Conservation (phyloP, 2,797 vertebrate genomes). For the Labeo calbasu region DNA sequence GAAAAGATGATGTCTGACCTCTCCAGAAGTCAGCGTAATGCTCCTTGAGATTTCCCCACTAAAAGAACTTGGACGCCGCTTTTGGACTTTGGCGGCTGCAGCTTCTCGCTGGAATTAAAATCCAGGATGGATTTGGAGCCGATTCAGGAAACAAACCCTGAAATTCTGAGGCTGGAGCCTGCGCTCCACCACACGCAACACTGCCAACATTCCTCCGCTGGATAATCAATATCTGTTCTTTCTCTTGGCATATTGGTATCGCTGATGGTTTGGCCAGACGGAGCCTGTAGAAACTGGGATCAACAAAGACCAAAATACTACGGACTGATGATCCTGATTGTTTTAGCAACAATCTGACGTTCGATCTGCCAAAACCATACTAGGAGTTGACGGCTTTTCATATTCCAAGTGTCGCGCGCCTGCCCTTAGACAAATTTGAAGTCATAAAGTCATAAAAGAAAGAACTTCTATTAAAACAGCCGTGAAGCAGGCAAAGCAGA, state of each 20-base stretch:
- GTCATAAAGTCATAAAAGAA: conserved; percentile 61
- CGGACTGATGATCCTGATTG: conserved; percentile 56
- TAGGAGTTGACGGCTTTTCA: conserved; percentile 66
- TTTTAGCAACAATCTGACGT: conserved; percentile 33
- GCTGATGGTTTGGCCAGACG: conserved; percentile 71
- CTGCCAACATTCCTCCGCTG: conserved; percentile 65
- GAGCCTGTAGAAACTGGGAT: conserved; percentile 65
- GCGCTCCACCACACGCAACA: conserved; percentile 49
- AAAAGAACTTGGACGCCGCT: conserved; percentile 49
- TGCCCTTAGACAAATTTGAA: conserved; percentile 69
- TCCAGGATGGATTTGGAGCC: conserved; percentile 54
- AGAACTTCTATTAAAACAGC: conserved; percentile 25
- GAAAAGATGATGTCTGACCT: conserved; percentile 47
- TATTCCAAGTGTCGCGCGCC: conserved; percentile 61
- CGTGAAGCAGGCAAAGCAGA: conserved; percentile 44
- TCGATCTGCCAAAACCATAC: conserved; percentile 30
- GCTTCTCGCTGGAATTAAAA: conserved; percentile 53
- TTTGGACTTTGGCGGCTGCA: conserved; percentile 26
- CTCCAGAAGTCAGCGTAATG: conserved; percentile 38
- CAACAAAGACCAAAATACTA: conserved; percentile 58
- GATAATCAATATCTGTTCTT: conserved; percentile 67
- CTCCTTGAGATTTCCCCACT: conserved; percentile 43
- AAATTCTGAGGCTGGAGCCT: conserved; percentile 48
- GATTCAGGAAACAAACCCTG: conserved; percentile 56
- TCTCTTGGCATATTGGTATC: conserved; percentile 60